Conservation (phyloP, 2,113 vertebrate genomes). For the Actenoides lindsayi region DNA sequence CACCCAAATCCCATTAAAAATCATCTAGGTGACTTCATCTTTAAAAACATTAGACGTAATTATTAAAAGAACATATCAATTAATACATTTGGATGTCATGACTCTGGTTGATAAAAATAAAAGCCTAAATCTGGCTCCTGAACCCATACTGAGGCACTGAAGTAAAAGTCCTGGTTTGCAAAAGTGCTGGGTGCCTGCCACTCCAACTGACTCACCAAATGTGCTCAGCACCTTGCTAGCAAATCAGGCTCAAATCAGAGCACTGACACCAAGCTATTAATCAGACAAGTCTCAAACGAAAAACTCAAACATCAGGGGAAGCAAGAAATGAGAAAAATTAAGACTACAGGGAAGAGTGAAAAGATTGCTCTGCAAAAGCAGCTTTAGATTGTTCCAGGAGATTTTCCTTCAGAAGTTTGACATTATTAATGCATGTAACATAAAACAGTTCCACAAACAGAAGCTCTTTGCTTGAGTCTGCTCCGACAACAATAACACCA, state of each 20-base stretch:
- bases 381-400: background rate
- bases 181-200: slow-evolving; percentile 43
- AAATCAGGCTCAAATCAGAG: slow-evolving; percentile 19
- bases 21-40: background rate
- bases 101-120: slow-evolving; percentile 20
- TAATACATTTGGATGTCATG: background rate
- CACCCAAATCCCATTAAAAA: background rate
- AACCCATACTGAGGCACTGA: background rate
- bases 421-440: slow-evolving; percentile 9
- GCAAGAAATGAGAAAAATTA: background rate
- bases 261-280: background rate
- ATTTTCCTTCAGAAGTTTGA: slow-evolving; percentile 21
- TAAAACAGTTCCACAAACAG: slow-evolving; percentile 25
- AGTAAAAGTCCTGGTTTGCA: background rate
- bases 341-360: background rate
- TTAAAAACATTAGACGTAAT: background rate
- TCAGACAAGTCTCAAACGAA: background rate
- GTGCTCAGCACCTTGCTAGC: slow-evolving; percentile 5
- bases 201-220: background rate
- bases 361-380: background rate
- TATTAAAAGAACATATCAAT: background rate
- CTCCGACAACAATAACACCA: background rate
- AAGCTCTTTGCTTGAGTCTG: background rate
- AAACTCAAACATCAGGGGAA: background rate
- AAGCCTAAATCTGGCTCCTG: background rate